Evolutionary conservation across 2,888 invertebrate species (phyloP).

Genomic region (Hemithea aestivaria): DNA sequence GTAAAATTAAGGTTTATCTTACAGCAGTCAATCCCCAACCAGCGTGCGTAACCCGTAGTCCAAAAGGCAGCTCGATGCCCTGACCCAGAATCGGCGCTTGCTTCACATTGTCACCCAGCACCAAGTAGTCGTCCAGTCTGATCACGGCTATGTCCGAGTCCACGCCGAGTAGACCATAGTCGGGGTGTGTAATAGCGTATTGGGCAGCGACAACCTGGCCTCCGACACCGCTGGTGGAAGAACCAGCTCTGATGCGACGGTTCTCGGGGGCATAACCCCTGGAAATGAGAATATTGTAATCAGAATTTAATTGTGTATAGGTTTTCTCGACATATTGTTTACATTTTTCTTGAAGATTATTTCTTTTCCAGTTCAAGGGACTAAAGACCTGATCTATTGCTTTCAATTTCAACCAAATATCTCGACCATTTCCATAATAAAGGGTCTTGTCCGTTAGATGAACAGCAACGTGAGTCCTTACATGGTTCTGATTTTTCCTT

Average conservation of each 20-base stretch:
- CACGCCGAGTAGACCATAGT: constrained; percentile 19
- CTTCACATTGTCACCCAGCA: constrained; percentile 9
- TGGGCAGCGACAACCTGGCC: constrained; percentile 30
- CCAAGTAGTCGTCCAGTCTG: constrained; percentile 22
- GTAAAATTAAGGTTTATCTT: constrained; percentile 5
- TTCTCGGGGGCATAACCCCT: constrained; percentile 29
- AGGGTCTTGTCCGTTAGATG: too few species aligned
- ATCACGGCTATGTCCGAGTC: constrained; percentile 47
- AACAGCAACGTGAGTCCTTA: too few species aligned
- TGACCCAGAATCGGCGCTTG: constrained; percentile 18
- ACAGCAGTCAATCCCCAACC: constrained; percentile 28
- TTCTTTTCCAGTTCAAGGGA: too few species aligned
- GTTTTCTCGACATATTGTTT: too few species aligned
- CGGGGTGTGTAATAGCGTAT: constrained; percentile 25
- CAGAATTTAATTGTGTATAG: too few species aligned
- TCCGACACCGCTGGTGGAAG: constrained; percentile 41
- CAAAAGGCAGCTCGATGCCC: constrained; percentile 17
- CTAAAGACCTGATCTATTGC: too few species aligned
- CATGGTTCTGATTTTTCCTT: too few species aligned
- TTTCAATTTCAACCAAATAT: too few species aligned
- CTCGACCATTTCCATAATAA: too few species aligned
- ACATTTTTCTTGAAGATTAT: too few species aligned
- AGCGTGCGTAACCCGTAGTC: constrained; percentile 14
- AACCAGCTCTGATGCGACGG: constrained; percentile 49
- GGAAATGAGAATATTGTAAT: constrained; percentile 12